Percentiles rank a stretch among this genome's conserved stretches.
Conservation (phyloP, 2,113 vertebrate genomes). For the Pleuronectes platessa region DNA sequence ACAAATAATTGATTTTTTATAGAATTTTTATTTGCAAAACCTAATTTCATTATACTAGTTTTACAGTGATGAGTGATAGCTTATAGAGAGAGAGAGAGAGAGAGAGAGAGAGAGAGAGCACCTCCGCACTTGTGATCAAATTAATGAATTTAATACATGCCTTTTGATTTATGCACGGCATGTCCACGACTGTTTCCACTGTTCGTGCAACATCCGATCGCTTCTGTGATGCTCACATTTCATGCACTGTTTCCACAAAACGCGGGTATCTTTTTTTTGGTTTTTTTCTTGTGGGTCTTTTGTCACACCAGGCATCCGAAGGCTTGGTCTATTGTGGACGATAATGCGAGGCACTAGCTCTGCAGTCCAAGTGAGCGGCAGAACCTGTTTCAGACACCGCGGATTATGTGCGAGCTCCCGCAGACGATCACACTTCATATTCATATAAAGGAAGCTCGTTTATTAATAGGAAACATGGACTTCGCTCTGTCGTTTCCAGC, state of each 20-base stretch:
- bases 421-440: constrained; percentile 1
- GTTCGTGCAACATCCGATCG: constrained; percentile 31
- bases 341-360: constrained; percentile 43
- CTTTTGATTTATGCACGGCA: constrained; percentile 43
- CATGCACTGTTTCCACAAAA: constrained; percentile 27
- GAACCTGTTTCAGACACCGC: constrained; percentile 45
- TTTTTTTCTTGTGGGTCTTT: constrained; percentile 28
- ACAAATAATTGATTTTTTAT: neutral
- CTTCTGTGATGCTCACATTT: constrained; percentile 18
- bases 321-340: constrained; percentile 57
- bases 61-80: neutral
- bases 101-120: neutral
- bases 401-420: neutral
- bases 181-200: constrained; percentile 38
- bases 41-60: neutral
- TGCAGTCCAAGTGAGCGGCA: constrained; percentile 43
- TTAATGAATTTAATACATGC: constrained; percentile 20
- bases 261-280: constrained; percentile 4
- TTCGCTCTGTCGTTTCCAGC: constrained; percentile 63
- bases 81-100: neutral
- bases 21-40: neutral
- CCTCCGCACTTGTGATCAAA: constrained; percentile 32
- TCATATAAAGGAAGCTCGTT: constrained; percentile 9
- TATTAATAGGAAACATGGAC: neutral
- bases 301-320: constrained; percentile 49